Evolutionary conservation across 2,113 vertebrate genomes (phyloP), one percentile per base, ranked within the genome.

Genomic region (Spheniscus mendiculus): DNA sequence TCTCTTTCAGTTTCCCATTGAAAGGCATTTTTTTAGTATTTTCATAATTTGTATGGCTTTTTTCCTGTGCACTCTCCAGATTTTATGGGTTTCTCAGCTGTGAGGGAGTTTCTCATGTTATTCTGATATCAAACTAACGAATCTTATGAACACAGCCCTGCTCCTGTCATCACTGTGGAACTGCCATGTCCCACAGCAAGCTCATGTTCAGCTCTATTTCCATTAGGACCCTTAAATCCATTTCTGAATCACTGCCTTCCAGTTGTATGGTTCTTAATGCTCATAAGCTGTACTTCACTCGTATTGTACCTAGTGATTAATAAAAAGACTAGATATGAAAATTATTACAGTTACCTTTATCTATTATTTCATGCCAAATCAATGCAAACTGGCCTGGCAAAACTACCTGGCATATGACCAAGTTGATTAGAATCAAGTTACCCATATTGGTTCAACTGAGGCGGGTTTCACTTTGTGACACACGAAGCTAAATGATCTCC

Each of bases 81-180:
- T 76, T 79, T 77, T 73, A 72, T 32, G 10, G 20, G 12, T 91
- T 96, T 96, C 58, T 93, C 84, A 95, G 53, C 61, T 95, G 58
- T 82, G 42, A 84, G 21, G 38, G 42, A 59, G 34, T 85, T 79
- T 91, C 74, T 83, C 34, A 73, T 15, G 38, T 56, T 73, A 45
- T 69, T 85, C 65, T 79, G 74, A 78, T 82, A 82, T 69, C 76
- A 87, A 96, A 71, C 40, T 89, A 89, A 82, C 74, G 69, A 82
- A 91, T 91, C 61, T 82, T 52, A 40, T 1, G 10, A 76, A 84
- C 38, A 52, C 23, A 72, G 61, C 26, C 55, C 56, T 91, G 45
- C 26, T 81, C 22, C 72, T 89, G 49, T 59, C 72, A 38, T 89
- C 67, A 38, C 76, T 59, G 52, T 15, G 71, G 47, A 87, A 23